Base-by-base conservation (phyloP, 2,888 invertebrate genomes). In the Conomelus anceps region DNA sequence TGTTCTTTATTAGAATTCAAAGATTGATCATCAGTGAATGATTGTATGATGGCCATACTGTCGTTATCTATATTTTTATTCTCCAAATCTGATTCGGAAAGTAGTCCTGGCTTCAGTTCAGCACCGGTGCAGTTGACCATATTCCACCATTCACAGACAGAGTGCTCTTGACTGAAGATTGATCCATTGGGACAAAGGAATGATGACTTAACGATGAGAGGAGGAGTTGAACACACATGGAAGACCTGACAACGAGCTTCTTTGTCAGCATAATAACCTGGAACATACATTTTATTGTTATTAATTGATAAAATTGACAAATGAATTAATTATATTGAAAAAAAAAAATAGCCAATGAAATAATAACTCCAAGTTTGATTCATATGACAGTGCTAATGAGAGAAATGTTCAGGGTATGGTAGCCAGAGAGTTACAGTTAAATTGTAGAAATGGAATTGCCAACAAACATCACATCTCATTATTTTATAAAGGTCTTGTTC, bases 171-270 rank as follows among this genome's bases (percentile, higher is more conserved):
- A 88, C 85, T 88, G 26, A 88, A 88, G 22, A 88, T 26, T 84
- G 88, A 88, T 11, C 88, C 88, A 85, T 88, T 88, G 26, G 88
- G 88, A 22, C 88, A 88, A 13, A 88, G 85, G 22, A 88, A 88
- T 17, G 88, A 88, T 22, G 84, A 29, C 17, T 85, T 88, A n/a
- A 29, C 22, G 20, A 22, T 29, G 22, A 23, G 29, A 29, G 85
- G 84, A 34, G 85, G 24, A 22, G 85, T 22, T 26, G 29, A 29
- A 22, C 88, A 88, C 3, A 88, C 34, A 23, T 88, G 88, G 29
- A 88, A 88, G 22, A 88, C 88, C 85, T 88, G 88, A 7, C 88
- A 88, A n/a, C 88, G 22, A 3, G 88, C 85, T 85, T 88, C 88
- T 85, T 85, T 22, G 29, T 88, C 88, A 3, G 88, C 88, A 85